Conservation (phyloP, 2,888 invertebrate species). For the Therioaphis trifolii region DNA sequence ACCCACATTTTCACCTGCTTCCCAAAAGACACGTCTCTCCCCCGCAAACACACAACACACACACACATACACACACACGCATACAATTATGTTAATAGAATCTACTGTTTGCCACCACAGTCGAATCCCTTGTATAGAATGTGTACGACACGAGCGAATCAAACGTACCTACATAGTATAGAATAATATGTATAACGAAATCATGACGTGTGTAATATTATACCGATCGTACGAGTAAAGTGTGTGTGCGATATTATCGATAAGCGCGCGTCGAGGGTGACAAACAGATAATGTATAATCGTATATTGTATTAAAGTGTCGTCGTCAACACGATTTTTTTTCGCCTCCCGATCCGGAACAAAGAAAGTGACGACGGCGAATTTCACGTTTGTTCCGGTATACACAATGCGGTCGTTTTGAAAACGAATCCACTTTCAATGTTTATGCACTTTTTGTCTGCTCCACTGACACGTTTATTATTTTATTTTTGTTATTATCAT, state of each 20-base stretch:
- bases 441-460: constrained; percentile 18
- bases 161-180: neutral
- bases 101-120: neutral
- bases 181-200: neutral
- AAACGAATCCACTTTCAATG: constrained; percentile 61
- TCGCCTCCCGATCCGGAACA: constrained; percentile 24
- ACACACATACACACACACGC: too few relatives aligned
- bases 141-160: neutral
- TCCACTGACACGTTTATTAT: constrained; percentile 40
- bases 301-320: too few relatives aligned
- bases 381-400: constrained; percentile 55
- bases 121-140: neutral
- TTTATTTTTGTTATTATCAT: neutral
- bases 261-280: neutral
- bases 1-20: constrained; percentile 61
- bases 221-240: too few relatives aligned
- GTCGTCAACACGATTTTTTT: neutral
- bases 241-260: too few relatives aligned
- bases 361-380: constrained; percentile 56
- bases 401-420: constrained; percentile 39
- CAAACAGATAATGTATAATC: neutral
- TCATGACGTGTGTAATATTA: neutral
- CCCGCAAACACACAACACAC: constrained; percentile 34
- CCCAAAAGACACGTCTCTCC: constrained; percentile 51
- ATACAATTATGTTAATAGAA: constrained; percentile 14